phyloP scores from a whole-genome alignment of 2,113 vertebrate genomes.

The human region GRCh38 chr3:24415501-24416000 shows the following conservation, averaged over 20 bases:
- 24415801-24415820: background rate
- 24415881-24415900: background rate
- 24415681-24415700: background rate
- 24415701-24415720: constrained; percentile 13
- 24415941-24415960: background rate
- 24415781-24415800: background rate
- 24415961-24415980: background rate
- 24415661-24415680: background rate
- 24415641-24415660: background rate
- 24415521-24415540: background rate
- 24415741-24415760: background rate
- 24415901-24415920: background rate
- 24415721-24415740: background rate
- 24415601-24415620: background rate
- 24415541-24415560: background rate
- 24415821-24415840: too few species aligned
- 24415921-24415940: constrained; percentile 18
- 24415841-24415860: too few species aligned
- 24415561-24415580: background rate
- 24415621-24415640: background rate
- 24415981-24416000: background rate
- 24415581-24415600: background rate
- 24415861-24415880: background rate
- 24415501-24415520: background rate
- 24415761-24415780: background rate